Evolutionary conservation across 1,140 invertebrate species (phyloP).

Genomic region (Drosophila ercepeae): DNA sequence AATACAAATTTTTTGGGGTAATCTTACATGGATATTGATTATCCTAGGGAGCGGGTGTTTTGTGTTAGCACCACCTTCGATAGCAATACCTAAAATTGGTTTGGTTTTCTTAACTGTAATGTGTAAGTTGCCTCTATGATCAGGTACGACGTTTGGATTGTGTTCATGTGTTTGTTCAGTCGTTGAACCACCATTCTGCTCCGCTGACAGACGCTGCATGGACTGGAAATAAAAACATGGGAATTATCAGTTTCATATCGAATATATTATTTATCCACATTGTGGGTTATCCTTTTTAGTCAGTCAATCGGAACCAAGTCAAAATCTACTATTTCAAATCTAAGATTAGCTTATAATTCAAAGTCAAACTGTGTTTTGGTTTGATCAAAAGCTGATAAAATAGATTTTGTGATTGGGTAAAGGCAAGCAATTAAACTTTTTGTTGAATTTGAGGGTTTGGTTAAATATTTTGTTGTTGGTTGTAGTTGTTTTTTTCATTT

Average conservation of each 20-base stretch:
- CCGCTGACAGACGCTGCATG: constrained; percentile 87
- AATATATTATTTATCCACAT: neutral
- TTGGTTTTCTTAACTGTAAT: constrained; percentile 96
- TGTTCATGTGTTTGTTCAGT: constrained; percentile 87
- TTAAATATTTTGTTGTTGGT: constrained; percentile 20
- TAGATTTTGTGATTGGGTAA: constrained; percentile 47
- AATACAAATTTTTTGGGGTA: neutral
- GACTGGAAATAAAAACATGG: constrained; percentile 86
- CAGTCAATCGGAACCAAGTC: constrained; percentile 17
- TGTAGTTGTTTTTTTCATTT: constrained; percentile 5
- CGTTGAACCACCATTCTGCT: constrained; percentile 86
- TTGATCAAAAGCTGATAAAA: constrained; percentile 48
- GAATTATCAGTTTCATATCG: neutral
- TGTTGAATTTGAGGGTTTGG: constrained; percentile 41
- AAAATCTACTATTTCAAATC: constrained; percentile 24
- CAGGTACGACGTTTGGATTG: constrained; percentile 89
- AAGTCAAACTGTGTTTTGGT: constrained; percentile 53
- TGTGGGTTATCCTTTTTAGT: neutral
- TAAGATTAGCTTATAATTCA: constrained; percentile 14
- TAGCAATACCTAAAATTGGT: constrained; percentile 97
- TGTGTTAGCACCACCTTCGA: constrained; percentile 98
- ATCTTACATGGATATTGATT: constrained; percentile 96
- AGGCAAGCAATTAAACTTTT: constrained; percentile 59
- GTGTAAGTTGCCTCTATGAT: constrained; percentile 93
- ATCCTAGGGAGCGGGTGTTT: constrained; percentile 96